Percentiles rank a stretch among this genome's conserved stretches.
phyloP scores from a whole-genome alignment of 2,113 vertebrate species.

The Passer domesticus region DNA sequence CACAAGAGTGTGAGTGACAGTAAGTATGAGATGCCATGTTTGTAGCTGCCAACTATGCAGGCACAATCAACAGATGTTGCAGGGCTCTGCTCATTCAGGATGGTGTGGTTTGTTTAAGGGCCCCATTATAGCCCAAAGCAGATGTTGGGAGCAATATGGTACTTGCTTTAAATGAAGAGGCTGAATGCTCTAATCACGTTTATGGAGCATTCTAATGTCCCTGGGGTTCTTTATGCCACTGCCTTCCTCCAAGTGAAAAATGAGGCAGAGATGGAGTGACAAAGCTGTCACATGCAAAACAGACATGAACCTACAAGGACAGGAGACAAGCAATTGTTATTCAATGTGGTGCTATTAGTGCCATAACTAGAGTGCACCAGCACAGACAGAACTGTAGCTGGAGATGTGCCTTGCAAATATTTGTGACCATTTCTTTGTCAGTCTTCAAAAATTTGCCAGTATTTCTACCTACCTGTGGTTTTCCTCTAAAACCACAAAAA shows the following conservation, averaged over 20 bases:
- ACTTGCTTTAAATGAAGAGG: slow-evolving; percentile 42
- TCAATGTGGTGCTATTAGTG: background rate
- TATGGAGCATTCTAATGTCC: slow-evolving; percentile 21
- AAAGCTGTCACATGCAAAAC: background rate
- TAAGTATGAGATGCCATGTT: background rate
- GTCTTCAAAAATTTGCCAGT: background rate
- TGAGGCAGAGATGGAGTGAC: background rate
- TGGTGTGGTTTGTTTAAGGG: slow-evolving; percentile 15
- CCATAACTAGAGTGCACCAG: background rate
- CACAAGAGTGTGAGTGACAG: background rate
- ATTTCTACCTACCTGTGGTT: background rate
- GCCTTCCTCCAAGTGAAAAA: slow-evolving; percentile 25
- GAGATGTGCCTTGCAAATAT: background rate
- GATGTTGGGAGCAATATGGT: slow-evolving; percentile 29
- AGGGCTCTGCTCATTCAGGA: background rate
- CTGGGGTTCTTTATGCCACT: slow-evolving; percentile 1
- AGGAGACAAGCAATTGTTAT: background rate
- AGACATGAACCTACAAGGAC: background rate
- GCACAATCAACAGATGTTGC: background rate
- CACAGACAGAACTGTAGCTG: background rate
- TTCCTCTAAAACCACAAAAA: background rate
- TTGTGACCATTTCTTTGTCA: background rate
- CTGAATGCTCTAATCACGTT: slow-evolving; percentile 39
- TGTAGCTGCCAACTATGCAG: background rate
- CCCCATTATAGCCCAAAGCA: background rate